Evolutionary conservation across 2,888 invertebrate species (phyloP).

Genomic region (Trissoscelio sp.): DNA sequence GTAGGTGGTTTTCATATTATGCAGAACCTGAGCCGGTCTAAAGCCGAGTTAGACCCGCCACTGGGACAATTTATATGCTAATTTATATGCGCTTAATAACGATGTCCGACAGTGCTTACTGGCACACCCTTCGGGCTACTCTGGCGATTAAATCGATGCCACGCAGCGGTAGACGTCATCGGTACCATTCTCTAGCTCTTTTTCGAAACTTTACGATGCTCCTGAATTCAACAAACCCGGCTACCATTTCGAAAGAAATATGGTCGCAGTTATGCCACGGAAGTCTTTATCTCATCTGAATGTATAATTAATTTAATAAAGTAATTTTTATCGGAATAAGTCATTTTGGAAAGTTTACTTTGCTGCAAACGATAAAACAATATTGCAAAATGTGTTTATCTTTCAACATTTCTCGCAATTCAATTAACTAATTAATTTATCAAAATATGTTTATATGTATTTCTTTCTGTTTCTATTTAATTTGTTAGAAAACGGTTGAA

Average conservation of each 20-base stretch:
- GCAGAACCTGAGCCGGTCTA: conserved; percentile 75
- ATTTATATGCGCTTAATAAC: conserved; percentile 83
- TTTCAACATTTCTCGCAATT: not conserved
- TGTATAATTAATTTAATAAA: conserved; percentile 59
- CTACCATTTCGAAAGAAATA: conserved; percentile 58
- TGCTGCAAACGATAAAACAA: conserved; percentile 1
- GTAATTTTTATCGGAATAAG: conserved; percentile 42
- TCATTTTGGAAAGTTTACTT: not conserved
- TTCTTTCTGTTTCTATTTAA: no score
- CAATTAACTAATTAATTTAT: not conserved
- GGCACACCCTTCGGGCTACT: conserved; percentile 81
- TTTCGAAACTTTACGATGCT: conserved; percentile 59
- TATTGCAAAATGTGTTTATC: not conserved
- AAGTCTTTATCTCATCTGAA: conserved; percentile 50
- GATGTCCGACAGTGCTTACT: conserved; percentile 82
- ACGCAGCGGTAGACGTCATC: conserved; percentile 68
- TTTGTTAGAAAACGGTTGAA: no score
- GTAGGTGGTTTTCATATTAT: conserved; percentile 79
- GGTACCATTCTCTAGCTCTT: conserved; percentile 61
- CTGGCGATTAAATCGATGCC: conserved; percentile 80
- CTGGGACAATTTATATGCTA: conserved; percentile 83
- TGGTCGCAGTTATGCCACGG: conserved; percentile 35
- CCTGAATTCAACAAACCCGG: conserved; percentile 46
- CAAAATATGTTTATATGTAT: no score
- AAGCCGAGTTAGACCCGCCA: conserved; percentile 70